Base-by-base conservation (phyloP, 2,888 invertebrate genomes). In the Prosopocoilus inquinatus region DNA sequence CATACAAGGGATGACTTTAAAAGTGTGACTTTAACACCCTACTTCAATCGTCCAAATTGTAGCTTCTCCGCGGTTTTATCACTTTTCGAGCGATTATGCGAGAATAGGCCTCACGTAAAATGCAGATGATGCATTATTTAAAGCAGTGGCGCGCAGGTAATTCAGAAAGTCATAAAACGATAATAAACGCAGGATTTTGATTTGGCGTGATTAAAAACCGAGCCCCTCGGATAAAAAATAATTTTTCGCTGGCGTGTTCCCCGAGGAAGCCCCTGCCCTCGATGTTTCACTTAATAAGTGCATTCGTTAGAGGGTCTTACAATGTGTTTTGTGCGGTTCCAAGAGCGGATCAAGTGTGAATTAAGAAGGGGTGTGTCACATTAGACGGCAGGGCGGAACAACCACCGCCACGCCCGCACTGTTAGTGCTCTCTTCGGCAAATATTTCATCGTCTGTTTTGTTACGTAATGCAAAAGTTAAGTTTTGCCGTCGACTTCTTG, bases 131-230 rank as follows among this genome's bases (percentile, higher is more conserved):
- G 12, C 38, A 38, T 38, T 38, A 38, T 38, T 38, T 38, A 38
- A 11, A 13, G 38, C 12, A 5, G 20, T 38, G 11, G 12, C 38
- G 47, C 9, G 47, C 20, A 11, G 32, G 11, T 28, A 32, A 28
- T 47, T 28, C 46, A 47, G 12, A 49, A 34, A 57, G 55, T 45
- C 57, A 49, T 61, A 62, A 62, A 62, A 60, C 59, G 58, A 60
- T 62, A 60, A 62, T 58, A 62, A 60, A 60, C 60, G 55, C 69
- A 70, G 71, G 69, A 71, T 73, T 73, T 72, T 73, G 74, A 75
- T 75, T 75, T 68, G 73, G 71, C 70, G 71, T 76, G 75, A 75
- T 76, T 76, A 75, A 76, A 76, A 75, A 75, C 71, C 68, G 67
- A 57, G 55, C 58, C 68, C 65, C 58, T 62, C 61, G 67, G 64